phyloP scores from a whole-genome alignment of 37 sponge, comb jelly and placozoan genomes.

The Cladorhizidae sp. region DNA sequence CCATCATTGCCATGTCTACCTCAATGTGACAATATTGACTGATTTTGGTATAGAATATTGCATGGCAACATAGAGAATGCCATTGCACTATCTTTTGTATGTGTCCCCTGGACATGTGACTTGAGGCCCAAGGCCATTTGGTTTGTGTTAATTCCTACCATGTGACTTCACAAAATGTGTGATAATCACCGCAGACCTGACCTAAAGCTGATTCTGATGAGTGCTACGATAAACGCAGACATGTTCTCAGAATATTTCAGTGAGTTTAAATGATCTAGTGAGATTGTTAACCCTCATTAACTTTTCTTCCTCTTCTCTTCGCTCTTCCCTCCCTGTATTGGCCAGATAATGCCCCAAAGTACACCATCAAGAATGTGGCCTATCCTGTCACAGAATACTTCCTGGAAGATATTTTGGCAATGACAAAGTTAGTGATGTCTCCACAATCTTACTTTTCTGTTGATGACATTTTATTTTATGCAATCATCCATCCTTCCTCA shows the following conservation, averaged over 20 bases:
- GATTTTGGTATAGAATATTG: too few relatives aligned
- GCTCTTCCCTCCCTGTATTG: neutral
- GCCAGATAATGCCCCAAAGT: conserved; percentile 60
- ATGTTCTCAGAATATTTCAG: conserved; percentile 76
- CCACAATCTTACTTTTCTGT: neutral
- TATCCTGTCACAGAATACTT: conserved; percentile 67
- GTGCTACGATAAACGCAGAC: conserved; percentile 85
- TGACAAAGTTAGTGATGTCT: conserved; percentile 20
- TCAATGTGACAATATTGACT: too few relatives aligned
- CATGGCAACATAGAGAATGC: too few relatives aligned
- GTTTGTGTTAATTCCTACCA: neutral
- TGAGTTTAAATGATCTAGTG: conserved; percentile 22
- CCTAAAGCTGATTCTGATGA: conserved; percentile 89
- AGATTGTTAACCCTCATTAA: neutral
- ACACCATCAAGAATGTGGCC: conserved; percentile 51
- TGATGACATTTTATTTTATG: too few relatives aligned
- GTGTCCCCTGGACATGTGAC: too few relatives aligned
- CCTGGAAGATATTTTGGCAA: conserved; percentile 65
- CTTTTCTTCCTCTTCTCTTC: neutral
- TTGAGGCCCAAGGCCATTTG: too few relatives aligned
- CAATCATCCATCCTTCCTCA: neutral
- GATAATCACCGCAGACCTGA: conserved; percentile 61
- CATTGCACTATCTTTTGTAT: too few relatives aligned
- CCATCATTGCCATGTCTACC: too few relatives aligned
- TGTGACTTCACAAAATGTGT: neutral